Percentiles rank a stretch among this genome's conserved stretches.
These are phyloP conservation scores for Scotopteryx bipunctaria DNA, from an alignment of 2,888 invertebrate genomes.

Conservation along the genomic window DNA sequence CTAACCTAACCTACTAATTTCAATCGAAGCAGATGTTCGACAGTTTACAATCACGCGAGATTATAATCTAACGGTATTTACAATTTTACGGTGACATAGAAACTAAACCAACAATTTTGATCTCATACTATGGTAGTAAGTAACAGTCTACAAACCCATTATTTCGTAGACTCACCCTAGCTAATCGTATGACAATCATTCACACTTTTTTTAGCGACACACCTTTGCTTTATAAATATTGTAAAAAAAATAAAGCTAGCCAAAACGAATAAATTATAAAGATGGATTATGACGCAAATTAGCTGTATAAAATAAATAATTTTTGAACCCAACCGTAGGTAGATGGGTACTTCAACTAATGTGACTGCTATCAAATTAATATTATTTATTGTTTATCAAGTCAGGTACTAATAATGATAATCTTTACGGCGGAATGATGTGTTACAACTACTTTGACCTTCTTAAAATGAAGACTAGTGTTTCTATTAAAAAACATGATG, in stretches of 20 bases:
- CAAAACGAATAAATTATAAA: slow-evolving; percentile 38
- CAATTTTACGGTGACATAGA: too few relatives aligned
- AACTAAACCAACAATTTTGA: too few relatives aligned
- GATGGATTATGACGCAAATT: slow-evolving; percentile 42
- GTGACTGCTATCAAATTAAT: slow-evolving; percentile 25
- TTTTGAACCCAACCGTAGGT: slow-evolving; percentile 8
- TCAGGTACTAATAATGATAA: slow-evolving; percentile 12
- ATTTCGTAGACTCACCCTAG: too few relatives aligned
- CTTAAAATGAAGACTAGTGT: background rate
- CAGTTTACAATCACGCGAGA: too few relatives aligned
- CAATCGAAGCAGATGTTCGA: too few relatives aligned
- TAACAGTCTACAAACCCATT: too few relatives aligned
- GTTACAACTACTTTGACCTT: slow-evolving; percentile 5
- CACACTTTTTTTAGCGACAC: too few relatives aligned
- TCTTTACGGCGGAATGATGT: background rate
- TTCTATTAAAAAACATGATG: slow-evolving; percentile 10
- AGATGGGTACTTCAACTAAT: slow-evolving; percentile 29
- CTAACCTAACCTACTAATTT: too few relatives aligned
- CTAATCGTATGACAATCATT: too few relatives aligned
- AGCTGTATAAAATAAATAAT: slow-evolving; percentile 24
- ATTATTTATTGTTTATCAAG: slow-evolving; percentile 27
- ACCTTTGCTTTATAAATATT: background rate
- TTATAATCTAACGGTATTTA: too few relatives aligned
- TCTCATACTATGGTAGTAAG: too few relatives aligned
- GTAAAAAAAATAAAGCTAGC: slow-evolving; percentile 15